Evolutionary conservation across 2,888 invertebrate species (phyloP), one percentile per base, ranked within the genome.

Genomic region (Leptinotarsa juncta): DNA sequence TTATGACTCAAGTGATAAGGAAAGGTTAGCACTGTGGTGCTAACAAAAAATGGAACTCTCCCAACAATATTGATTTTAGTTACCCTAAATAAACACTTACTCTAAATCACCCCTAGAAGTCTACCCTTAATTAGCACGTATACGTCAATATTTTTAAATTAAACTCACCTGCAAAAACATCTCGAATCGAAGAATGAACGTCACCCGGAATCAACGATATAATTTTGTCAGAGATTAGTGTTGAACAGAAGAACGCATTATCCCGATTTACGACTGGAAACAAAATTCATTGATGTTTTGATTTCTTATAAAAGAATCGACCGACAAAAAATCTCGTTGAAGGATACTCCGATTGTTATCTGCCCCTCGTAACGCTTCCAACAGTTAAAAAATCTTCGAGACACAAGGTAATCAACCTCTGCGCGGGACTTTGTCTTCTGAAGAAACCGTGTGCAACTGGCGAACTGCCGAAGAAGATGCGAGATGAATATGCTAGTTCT

Each of bases 401-500:
- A 62, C 69, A 57, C 57, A 42, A 53, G 69, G 55, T 55, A 69
- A 69, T 69, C 69, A 69, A 62, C 69, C 57, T 55, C 55, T 69
- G 57, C 69, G 57, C 69, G 57, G 57, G 69, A 69, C 69, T 69
- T 78, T 75, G 73, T 73, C 71, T 76, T 74, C 42, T 51, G 75
- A 74, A 77, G 73, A 75, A 74, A 69, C 73, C 69, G 69, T 75
- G 78, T 72, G 74, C 71, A 78, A 70, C 72, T 73, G 73, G 76
- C 79, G 69, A 76, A 76, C 79, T 68, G 72, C 55, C 69, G 74
- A 74, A 73, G 76, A 75, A 75, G 81, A 82, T 80, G 81, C 78
- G 78, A 77, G 78, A 76, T 73, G 76, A 74, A 74, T 75, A 72
- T 77, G 75, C 75, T 80, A 75, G 78, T 80, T 81, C 81, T 81